Evolutionary conservation across 2,797 vertebrate genomes (phyloP).

Genomic region (Okamejei kenojei): DNA sequence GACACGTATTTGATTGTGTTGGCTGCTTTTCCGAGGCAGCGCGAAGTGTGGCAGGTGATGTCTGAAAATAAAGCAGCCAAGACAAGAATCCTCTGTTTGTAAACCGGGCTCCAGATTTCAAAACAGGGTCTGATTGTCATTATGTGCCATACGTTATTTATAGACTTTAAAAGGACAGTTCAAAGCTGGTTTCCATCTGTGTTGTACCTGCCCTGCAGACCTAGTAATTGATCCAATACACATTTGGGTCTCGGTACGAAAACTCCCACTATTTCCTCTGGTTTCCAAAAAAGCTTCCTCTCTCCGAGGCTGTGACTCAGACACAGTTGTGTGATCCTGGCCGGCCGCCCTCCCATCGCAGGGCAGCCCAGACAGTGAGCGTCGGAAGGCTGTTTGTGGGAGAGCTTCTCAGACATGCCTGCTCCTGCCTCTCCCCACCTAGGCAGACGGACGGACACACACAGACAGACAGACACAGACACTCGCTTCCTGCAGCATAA

Average conservation of each 20-base stretch:
- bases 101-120: constrained; percentile 3
- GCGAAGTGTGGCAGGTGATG: background rate
- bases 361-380: background rate
- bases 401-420: background rate
- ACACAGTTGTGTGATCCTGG: background rate
- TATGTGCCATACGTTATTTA: background rate
- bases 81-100: background rate
- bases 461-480: background rate
- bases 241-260: background rate
- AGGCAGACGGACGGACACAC: background rate
- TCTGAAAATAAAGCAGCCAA: background rate
- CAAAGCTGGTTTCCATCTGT: background rate
- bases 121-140: background rate
- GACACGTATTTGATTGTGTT: too few relatives aligned
- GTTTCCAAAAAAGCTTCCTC: background rate
- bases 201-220: background rate
- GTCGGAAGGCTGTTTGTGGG: constrained; percentile 1
- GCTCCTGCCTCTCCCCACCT: background rate
- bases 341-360: background rate
- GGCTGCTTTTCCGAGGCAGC: too few relatives aligned
- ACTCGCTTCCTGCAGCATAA: background rate
- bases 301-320: constrained; percentile 11
- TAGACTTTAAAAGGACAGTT: background rate
- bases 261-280: constrained; percentile 17
- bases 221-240: background rate